Evolutionary conservation across 1,140 invertebrate genomes (phyloP).

Genomic region (Globodera ellingtonae): DNA sequence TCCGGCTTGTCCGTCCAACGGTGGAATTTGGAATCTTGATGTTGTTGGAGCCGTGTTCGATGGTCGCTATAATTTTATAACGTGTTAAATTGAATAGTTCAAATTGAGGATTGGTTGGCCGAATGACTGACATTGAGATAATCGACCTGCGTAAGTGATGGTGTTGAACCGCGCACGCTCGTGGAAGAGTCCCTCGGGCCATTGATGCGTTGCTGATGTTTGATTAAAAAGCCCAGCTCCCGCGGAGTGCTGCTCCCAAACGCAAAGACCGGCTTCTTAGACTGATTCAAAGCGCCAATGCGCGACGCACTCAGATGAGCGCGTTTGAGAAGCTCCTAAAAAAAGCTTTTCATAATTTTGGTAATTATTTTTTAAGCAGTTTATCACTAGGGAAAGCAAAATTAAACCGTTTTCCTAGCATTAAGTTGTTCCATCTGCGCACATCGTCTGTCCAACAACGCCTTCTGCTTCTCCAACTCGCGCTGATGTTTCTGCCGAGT

Average conservation of each 20-base stretch:
- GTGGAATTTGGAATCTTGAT: conserved; percentile 17
- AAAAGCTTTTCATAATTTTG: not conserved
- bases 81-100: not conserved
- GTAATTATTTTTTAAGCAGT: not conserved
- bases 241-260: conserved; percentile 58
- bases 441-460: conserved; percentile 41
- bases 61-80: conserved; percentile 9
- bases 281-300: conserved; percentile 15
- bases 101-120: not conserved
- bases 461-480: conserved; percentile 45
- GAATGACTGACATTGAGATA: not conserved
- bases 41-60: conserved; percentile 13
- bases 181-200: not conserved
- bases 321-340: conserved; percentile 49
- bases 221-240: conserved; percentile 49
- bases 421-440: conserved; percentile 43
- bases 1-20: conserved; percentile 11
- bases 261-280: conserved; percentile 46
- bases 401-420: conserved; percentile 36
- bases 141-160: conserved; percentile 10
- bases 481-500: conserved; percentile 25
- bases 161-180: not conserved
- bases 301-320: conserved; percentile 51
- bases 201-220: conserved; percentile 44
- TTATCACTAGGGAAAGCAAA: not conserved